These are phyloP conservation scores for Phymastichus coffea DNA, from an alignment of 1,140 invertebrate genomes.

Conservation along the genomic window DNA sequence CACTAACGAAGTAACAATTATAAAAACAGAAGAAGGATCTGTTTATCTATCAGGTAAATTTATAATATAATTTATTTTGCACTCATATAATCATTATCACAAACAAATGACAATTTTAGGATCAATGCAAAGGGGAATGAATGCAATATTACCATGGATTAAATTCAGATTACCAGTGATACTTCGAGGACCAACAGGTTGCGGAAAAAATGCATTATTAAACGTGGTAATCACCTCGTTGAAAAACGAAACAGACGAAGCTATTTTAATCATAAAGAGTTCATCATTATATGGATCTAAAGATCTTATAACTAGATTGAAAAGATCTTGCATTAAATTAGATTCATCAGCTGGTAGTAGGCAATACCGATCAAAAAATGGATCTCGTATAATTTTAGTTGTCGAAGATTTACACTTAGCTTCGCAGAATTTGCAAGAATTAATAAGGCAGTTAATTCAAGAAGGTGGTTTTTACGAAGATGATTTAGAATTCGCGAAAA, in stretches of 20 bases:
- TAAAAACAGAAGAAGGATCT: constrained; percentile 39
- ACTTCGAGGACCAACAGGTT: constrained; percentile 44
- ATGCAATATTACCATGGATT: constrained; percentile 46
- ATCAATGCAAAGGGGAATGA: constrained; percentile 39
- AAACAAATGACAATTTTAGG: constrained; percentile 32
- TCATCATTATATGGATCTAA: constrained; percentile 49
- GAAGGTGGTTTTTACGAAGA: constrained; percentile 53
- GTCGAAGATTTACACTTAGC: constrained; percentile 50
- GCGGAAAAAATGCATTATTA: constrained; percentile 49
- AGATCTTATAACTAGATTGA: constrained; percentile 45
- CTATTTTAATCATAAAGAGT: constrained; percentile 36
- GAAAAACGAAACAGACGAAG: constrained; percentile 36
- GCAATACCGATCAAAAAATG: constrained; percentile 47
- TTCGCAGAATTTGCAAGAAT: constrained; percentile 42
- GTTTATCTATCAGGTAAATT: constrained; percentile 43
- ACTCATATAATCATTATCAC: background rate
- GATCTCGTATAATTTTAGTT: constrained; percentile 43
- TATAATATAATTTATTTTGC: constrained; percentile 4
- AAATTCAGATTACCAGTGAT: constrained; percentile 41
- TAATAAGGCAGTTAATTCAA: constrained; percentile 47
- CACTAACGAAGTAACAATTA: constrained; percentile 28
- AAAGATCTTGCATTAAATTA: constrained; percentile 46
- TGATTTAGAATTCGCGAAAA: constrained; percentile 50
- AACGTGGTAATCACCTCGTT: constrained; percentile 37
- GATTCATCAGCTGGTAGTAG: constrained; percentile 48